Conservation (phyloP, 2,797 vertebrate species). For the Microctenopoma stevenorrisi region DNA sequence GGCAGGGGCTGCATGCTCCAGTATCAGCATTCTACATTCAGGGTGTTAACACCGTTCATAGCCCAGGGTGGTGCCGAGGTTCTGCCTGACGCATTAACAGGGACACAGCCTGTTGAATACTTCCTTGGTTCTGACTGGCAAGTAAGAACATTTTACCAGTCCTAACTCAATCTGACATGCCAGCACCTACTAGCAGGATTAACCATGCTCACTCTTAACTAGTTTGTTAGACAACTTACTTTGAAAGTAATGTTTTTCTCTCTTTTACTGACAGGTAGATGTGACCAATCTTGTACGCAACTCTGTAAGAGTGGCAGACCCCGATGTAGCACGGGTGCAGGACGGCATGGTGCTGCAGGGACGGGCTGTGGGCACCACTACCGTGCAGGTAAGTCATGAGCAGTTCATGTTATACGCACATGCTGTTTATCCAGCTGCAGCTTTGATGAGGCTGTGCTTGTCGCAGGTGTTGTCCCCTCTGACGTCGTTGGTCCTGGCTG, state of each 20-base stretch:
- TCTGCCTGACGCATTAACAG: conserved; percentile 58
- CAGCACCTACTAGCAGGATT: neutral
- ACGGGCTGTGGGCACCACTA: conserved; percentile 89
- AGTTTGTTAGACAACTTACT: neutral
- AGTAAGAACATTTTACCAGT: conserved; percentile 55
- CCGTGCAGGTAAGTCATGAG: conserved; percentile 85
- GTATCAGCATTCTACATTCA: conserved; percentile 90
- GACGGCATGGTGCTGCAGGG: conserved; percentile 87
- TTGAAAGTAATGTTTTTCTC: neutral
- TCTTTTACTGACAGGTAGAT: conserved; percentile 88
- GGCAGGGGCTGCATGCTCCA: conserved; percentile 91
- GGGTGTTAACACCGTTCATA: conserved; percentile 85
- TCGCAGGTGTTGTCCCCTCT: conserved; percentile 91
- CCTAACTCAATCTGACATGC: neutral
- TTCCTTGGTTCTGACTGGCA: conserved; percentile 93
- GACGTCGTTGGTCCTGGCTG: conserved; percentile 87
- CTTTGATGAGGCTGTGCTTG: conserved; percentile 55
- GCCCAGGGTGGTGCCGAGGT: conserved; percentile 63
- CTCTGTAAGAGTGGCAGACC: conserved; percentile 89
- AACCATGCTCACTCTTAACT: neutral
- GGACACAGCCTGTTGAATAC: conserved; percentile 74
- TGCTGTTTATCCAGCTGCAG: neutral
- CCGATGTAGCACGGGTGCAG: conserved; percentile 85
- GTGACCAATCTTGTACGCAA: conserved; percentile 88
- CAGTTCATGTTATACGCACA: neutral